phyloP scores from a whole-genome alignment of 2,797 vertebrate genomes.

The Natrix natrix region DNA sequence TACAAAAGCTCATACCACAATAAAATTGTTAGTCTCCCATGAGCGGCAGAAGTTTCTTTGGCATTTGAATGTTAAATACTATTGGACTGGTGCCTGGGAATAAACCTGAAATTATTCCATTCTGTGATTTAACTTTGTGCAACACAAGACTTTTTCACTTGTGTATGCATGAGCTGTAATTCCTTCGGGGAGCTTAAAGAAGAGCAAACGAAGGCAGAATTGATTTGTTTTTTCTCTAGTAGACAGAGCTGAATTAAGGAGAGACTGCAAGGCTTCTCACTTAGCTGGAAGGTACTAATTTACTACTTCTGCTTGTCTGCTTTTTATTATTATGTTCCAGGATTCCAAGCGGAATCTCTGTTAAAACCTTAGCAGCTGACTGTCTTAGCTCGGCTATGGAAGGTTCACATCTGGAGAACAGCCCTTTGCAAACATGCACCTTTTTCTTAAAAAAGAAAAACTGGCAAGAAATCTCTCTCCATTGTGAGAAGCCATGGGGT shows the following conservation, averaged over 20 bases:
- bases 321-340: constrained; percentile 32
- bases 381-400: background rate
- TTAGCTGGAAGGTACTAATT: constrained; percentile 35
- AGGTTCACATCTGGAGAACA: constrained; percentile 6
- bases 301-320: constrained; percentile 31
- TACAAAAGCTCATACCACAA: background rate
- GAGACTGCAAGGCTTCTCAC: constrained; percentile 42
- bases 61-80: constrained; percentile 5
- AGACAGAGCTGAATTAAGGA: constrained; percentile 39
- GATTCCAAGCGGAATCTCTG: constrained; percentile 28
- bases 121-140: constrained; percentile 39
- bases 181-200: constrained; percentile 50
- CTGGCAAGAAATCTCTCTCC: constrained; percentile 7
- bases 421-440: constrained; percentile 25
- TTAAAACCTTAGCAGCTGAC: constrained; percentile 38
- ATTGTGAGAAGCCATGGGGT: background rate
- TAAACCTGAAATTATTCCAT: constrained; percentile 28
- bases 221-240: constrained; percentile 42
- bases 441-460: constrained; percentile 36
- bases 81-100: constrained; percentile 10
- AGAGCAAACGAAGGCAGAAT: constrained; percentile 43
- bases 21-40: background rate
- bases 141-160: constrained; percentile 36
- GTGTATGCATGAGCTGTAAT: constrained; percentile 41
- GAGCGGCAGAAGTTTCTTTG: background rate